Percentiles rank a stretch among this genome's conserved stretches.
These are phyloP conservation scores for Galeopterus variegatus DNA, from an alignment of 2,113 vertebrate genomes.

Conservation along the genomic window DNA sequence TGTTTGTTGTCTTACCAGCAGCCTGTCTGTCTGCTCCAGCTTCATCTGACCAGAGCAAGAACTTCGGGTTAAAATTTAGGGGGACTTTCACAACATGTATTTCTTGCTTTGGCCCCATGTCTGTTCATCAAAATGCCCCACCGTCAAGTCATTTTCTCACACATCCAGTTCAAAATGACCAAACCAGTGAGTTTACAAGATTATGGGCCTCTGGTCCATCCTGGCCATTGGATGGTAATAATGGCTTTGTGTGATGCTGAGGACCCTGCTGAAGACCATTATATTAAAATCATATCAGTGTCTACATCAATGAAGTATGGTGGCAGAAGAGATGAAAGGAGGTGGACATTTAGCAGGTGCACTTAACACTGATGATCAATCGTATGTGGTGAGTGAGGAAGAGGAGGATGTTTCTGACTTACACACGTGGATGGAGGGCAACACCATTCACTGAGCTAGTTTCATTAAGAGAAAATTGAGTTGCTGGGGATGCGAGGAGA, in stretches of 20 bases:
- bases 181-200: neutral
- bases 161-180: neutral
- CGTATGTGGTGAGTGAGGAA: neutral
- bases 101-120: neutral
- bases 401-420: neutral
- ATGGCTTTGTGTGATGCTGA: neutral
- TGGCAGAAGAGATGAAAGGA: neutral
- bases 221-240: neutral
- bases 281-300: neutral
- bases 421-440: neutral
- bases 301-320: neutral
- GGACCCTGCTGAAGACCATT: neutral
- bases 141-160: neutral
- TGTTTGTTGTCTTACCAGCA: neutral
- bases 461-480: neutral
- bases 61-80: neutral
- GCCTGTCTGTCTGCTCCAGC: neutral
- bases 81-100: neutral
- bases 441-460: neutral
- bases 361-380: neutral
- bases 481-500: neutral
- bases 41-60: neutral
- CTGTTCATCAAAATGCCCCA: neutral
- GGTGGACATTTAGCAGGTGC: neutral
- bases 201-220: neutral